Evolutionary conservation across 2,797 vertebrate genomes (phyloP), one percentile per base, ranked within the genome.

Genomic region (Vespertilio murinus): DNA sequence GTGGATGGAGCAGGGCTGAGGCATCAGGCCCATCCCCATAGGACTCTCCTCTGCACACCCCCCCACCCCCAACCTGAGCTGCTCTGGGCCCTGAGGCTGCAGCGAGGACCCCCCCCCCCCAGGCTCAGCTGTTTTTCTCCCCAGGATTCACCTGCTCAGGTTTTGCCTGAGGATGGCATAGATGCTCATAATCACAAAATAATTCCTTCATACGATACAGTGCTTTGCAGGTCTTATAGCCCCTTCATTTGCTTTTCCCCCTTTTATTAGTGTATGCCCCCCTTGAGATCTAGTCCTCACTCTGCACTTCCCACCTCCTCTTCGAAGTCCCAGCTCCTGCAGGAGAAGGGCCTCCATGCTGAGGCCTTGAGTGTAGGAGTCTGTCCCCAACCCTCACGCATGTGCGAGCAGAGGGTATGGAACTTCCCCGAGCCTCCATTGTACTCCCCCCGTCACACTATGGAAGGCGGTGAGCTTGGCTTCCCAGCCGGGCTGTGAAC

Each of bases 21-120:
- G 42, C 75, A 12, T 87, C 40, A 18, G 65, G 40, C 33, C 70
- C 25, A 23, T 93, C 91, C 77, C 67, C 45, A 61, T n/a, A 77
- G 64, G 16, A 65, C 18, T 16, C 0, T 52, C 84, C 42, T 23
- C 4, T 28, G 70, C 40, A 35, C 2, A 17, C 49, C 49, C 49
- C 47, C 45, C 5, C 45, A 47, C 45, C 70, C 81, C 23, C 5
- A 10, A 42, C 13, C n/a, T 6, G 16, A 70, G 67, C 42, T 1
- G 10, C 64, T 78, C 33, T 9, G 78, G 40, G 20, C 30, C 61
- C 56, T 25, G 54, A 86, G 49, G 59, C 54, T 45, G 88, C n/a
- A 3, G 17, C 14, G 64, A 88, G 67, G 40, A 40, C 70, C 89
- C 92, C 49, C 70, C 89, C 92, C 73, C 74, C 88, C 93, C 86